Conservation (phyloP, 2,888 invertebrate genomes). For the Drosophila mulleri region DNA sequence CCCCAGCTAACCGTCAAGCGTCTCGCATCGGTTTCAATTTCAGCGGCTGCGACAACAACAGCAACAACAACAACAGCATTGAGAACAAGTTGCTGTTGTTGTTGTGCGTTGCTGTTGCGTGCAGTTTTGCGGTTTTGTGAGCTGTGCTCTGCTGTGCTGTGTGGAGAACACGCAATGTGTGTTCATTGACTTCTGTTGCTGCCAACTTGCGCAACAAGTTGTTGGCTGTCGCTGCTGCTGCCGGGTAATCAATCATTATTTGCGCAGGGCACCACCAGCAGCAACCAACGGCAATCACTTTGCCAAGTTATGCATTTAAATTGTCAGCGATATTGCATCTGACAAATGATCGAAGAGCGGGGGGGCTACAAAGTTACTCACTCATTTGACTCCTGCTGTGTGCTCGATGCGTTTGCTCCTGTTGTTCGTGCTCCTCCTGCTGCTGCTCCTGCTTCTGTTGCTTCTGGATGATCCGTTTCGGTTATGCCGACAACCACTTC, state of each 20-base stretch:
- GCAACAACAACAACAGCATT: slow-evolving; percentile 7
- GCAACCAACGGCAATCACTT: slow-evolving; percentile 17
- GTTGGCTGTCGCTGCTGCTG: slow-evolving; percentile 46
- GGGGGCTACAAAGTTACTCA: slow-evolving; percentile 69
- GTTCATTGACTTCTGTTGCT: slow-evolving; percentile 79
- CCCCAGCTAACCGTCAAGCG: slow-evolving; percentile 29
- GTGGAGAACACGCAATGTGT: slow-evolving; percentile 73
- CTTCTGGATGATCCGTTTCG: slow-evolving; percentile 13
- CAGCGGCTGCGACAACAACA: slow-evolving; percentile 42
- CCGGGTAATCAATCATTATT: slow-evolving; percentile 80
- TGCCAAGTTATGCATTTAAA: slow-evolving; percentile 77
- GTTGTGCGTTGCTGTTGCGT: slow-evolving; percentile 56
- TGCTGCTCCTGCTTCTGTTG: neutral
- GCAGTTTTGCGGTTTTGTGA: slow-evolving; percentile 54
- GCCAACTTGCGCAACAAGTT: slow-evolving; percentile 62
- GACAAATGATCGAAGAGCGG: slow-evolving; percentile 72
- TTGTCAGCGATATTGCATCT: slow-evolving; percentile 78
- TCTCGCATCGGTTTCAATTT: slow-evolving; percentile 74
- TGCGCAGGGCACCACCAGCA: slow-evolving; percentile 45
- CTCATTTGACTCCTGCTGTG: slow-evolving; percentile 79
- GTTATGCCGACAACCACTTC: slow-evolving; percentile 51
- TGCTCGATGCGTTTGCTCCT: slow-evolving; percentile 13
- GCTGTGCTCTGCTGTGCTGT: slow-evolving; percentile 2
- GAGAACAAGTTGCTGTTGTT: slow-evolving; percentile 68
- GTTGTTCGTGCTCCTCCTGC: slow-evolving; percentile 12